These are phyloP conservation scores for Rhizoglyphus robini DNA, from an alignment of 1,140 invertebrate species.

Conservation along the genomic window DNA sequence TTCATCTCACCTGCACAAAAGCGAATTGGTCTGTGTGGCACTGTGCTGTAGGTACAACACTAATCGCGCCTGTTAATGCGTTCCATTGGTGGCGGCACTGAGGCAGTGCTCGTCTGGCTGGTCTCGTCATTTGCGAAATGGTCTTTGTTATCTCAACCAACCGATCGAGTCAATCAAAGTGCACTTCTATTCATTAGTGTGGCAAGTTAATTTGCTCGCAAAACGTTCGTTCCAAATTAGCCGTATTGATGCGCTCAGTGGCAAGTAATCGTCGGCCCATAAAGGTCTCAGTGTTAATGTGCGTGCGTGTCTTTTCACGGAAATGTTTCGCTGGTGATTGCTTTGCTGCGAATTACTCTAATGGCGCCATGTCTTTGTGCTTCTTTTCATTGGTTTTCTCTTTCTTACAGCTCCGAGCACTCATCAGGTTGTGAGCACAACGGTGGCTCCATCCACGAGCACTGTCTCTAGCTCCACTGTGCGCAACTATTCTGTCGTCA, in stretches of 20 bases:
- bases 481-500: not conserved
- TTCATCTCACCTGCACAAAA: no score
- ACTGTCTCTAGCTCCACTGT: not conserved
- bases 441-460: not conserved
- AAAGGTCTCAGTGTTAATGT: not conserved
- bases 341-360: not conserved
- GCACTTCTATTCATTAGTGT: no score
- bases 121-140: no score
- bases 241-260: not conserved
- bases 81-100: no score
- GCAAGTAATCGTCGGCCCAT: not conserved
- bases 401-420: not conserved
- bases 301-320: not conserved
- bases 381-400: not conserved
- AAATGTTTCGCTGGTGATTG: not conserved
- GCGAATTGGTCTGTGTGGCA: no score
- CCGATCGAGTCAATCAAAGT: no score
- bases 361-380: not conserved
- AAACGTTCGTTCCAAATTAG: not conserved
- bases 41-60: no score
- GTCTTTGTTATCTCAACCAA: no score
- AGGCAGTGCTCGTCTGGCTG: no score
- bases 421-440: not conserved
- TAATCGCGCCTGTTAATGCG: no score
- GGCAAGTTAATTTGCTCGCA: not conserved